Evolutionary conservation across 2,113 vertebrate genomes (phyloP), one percentile per base, ranked within the genome.

Genomic region (Zosterops borbonicus): DNA sequence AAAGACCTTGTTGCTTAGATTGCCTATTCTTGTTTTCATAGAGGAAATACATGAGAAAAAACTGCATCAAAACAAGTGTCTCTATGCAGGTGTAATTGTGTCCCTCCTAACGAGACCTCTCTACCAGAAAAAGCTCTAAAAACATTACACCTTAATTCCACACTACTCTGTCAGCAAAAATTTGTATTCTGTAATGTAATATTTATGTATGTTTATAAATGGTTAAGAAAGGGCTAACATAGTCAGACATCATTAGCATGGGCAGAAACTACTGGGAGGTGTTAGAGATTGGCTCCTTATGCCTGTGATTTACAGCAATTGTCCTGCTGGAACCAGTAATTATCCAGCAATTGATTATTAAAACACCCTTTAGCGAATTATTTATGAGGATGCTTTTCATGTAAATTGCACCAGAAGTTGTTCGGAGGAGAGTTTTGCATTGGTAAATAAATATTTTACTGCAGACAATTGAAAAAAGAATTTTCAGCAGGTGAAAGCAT

Each of bases 271-370:
- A 62, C 62, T 69, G 83, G 87, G 88, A 90, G 59, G 27, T 88
- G 42, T 83, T 81, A 59, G 31, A 80, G 46, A 74, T 41, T 87
- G 74, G 80, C 65, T 92, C 47, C 65, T 85, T 77, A 44, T 22
- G 47, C 42, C 56, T 10, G 13, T 86, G 67, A 90, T 95, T 92
- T 93, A 86, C 49, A 74, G 44, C 79, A 90, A 56, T 94, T 93
- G 85, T 95, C 90, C 83, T 94, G 71, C 65, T 88, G 88, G 87
- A 95, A 90, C 75, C 59, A 92, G 71, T 95, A 94, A 95, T 94
- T 95, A 83, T 71, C 68, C 75, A 74, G 60, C 33, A 90, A 81
- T n/a, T 86, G 50, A 83, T 95, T 94, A 86, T 91, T 87, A 92
- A 92, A 96, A 84, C 31, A 71, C 28, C 39, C 56, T 91, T 88